Percentiles rank a stretch among this genome's conserved stretches.
Evolutionary conservation across 2,888 invertebrate genomes (phyloP).

Genomic region (Orthosia gracilis): DNA sequence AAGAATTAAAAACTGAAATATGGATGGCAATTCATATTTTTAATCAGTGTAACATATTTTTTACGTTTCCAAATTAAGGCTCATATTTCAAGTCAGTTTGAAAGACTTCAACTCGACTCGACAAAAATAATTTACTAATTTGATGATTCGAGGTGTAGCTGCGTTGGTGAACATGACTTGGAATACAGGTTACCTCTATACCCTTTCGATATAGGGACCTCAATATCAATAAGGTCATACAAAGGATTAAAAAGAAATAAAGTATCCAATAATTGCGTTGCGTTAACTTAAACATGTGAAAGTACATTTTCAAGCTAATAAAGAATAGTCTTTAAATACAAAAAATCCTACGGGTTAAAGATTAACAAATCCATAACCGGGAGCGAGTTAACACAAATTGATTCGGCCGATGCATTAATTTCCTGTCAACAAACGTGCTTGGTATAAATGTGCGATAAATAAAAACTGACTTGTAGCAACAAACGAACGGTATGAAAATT

Average conservation of each 20-base stretch:
- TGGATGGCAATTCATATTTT: background rate
- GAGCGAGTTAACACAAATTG: slow-evolving; percentile 62
- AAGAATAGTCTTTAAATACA: background rate
- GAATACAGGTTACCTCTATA: no score
- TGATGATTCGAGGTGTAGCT: no score
- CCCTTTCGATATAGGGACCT: no score
- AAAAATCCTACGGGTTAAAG: slow-evolving; percentile 7
- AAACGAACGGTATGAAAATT: slow-evolving; percentile 88
- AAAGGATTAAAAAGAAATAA: background rate
- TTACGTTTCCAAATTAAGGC: no score
- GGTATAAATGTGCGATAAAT: slow-evolving; percentile 83
- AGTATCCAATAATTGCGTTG: background rate
- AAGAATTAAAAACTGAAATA: background rate
- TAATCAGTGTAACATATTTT: no score
- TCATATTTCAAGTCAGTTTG: no score
- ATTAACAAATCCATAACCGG: slow-evolving; percentile 41
- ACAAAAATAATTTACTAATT: no score
- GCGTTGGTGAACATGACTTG: no score
- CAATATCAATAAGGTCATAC: background rate
- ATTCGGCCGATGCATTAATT: slow-evolving; percentile 83
- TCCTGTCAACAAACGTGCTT: slow-evolving; percentile 84
- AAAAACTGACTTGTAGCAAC: slow-evolving; percentile 83
- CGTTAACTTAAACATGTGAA: background rate
- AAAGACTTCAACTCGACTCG: no score
- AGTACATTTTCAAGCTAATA: background rate